Percentiles rank a stretch among this genome's conserved stretches.
Conservation (phyloP, 2,113 vertebrate genomes). For the Gorsachius goisagi region DNA sequence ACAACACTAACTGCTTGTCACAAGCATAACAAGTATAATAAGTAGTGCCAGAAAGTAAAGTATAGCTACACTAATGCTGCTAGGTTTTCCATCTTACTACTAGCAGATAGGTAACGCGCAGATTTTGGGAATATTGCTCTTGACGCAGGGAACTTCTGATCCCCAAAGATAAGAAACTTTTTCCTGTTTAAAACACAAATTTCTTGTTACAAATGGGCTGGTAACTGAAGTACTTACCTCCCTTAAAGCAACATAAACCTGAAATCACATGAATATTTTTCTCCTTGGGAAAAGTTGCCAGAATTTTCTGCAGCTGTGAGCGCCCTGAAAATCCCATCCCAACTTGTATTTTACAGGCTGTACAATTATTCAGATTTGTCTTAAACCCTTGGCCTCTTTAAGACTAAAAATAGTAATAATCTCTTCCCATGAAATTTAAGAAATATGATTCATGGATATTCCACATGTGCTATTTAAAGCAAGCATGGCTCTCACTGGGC, state of each 20-base stretch:
- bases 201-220: not conserved
- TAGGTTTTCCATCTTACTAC: not conserved
- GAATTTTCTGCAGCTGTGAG: not conserved
- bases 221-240: not conserved
- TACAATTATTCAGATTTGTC: not conserved
- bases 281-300: not conserved
- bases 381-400: not conserved
- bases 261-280: not conserved
- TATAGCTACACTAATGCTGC: not conserved
- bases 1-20: not conserved
- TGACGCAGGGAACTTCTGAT: not conserved
- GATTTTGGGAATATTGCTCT: not conserved
- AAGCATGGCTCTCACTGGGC: not conserved
- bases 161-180: not conserved
- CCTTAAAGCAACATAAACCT: not conserved
- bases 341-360: not conserved
- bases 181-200: not conserved
- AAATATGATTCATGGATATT: not conserved
- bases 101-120: rapidly evolving
- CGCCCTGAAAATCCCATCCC: not conserved
- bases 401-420: not conserved
- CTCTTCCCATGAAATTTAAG: not conserved
- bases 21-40: not conserved
- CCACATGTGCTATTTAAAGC: not conserved
- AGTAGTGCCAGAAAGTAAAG: not conserved